Evolutionary conservation across 2,888 invertebrate genomes (phyloP), one percentile per base, ranked within the genome.

Genomic region (Calliopum simillimum): DNA sequence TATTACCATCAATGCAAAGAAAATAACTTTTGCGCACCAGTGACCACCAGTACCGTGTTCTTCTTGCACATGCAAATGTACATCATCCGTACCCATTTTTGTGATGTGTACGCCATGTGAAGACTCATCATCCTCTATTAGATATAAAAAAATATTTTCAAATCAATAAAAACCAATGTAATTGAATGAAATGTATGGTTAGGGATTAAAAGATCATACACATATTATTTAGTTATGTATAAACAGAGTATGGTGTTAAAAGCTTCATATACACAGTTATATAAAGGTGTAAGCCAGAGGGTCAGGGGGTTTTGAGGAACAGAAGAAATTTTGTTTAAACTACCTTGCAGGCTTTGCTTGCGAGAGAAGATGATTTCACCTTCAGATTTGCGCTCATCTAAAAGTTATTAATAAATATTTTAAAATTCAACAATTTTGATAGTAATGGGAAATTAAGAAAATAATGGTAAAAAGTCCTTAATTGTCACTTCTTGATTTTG

Each of bases 11-110:
- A 95, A 86, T 2, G 91, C 87, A 81, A 95, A 94, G 86, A 95
- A 95, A 79, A 95, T 89, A 69, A 95, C 88, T 87, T 94, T 94
- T 46, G 94, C 93, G 85, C 94, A 94, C 89, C 93, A 91, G 81
- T 94, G 93, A 44, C 94, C 95, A 55, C 94, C 94, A 16, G 93
- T 93, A 56, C 90, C 90, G 77, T 89, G 91, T 53, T 94, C 94
- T 77, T 92, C 91, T 63, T 93, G 90, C 25, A 94, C 89, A 82
- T 95, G 94, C 80, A 95, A 91, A 78, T 91, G 91, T 72, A 92
- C 88, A 85, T 93, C 93, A 66, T 93, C 93, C 76, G 88, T 89
- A 43, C 89, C 84, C 83, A 85, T 84, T 79, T 85, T 86, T 58
- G 84, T 82, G 59, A 84, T 81, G 76, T 86, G 83, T 12, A 86